phyloP scores from a whole-genome alignment of 2,888 invertebrate species.

The Drosophila heteroneura region DNA sequence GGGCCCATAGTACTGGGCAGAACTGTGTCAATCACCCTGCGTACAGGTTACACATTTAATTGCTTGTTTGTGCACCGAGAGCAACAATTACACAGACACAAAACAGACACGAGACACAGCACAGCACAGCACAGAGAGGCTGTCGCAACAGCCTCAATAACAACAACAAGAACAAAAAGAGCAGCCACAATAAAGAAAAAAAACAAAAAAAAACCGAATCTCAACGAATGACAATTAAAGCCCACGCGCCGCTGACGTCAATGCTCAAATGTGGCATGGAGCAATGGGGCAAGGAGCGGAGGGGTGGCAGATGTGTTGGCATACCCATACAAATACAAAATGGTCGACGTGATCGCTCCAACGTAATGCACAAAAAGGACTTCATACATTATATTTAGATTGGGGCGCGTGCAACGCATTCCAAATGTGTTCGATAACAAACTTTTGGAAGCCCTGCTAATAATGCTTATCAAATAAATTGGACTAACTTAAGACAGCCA shows the following conservation, averaged over 20 bases:
- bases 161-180: background rate
- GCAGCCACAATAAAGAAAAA: background rate
- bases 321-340: constrained; percentile 1
- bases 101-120: constrained; percentile 9
- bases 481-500: constrained; percentile 28
- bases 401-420: constrained; percentile 44
- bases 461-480: constrained; percentile 61
- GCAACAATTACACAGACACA: constrained; percentile 16
- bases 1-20: constrained; percentile 22
- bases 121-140: constrained; percentile 15
- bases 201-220: constrained; percentile 27
- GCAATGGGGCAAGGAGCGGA: background rate
- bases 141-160: background rate
- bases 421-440: background rate
- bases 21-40: constrained; percentile 57
- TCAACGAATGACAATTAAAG: constrained; percentile 49
- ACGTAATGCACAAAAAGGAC: constrained; percentile 12
- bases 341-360: constrained; percentile 49
- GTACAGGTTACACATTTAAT: constrained; percentile 36
- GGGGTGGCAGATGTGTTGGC: background rate
- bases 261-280: constrained; percentile 14
- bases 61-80: constrained; percentile 30
- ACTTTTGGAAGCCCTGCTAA: constrained; percentile 24
- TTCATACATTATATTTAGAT: background rate
- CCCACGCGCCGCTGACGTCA: constrained; percentile 69